phyloP scores from a whole-genome alignment of 2,797 vertebrate genomes.

The Poeciliopsis infans region DNA sequence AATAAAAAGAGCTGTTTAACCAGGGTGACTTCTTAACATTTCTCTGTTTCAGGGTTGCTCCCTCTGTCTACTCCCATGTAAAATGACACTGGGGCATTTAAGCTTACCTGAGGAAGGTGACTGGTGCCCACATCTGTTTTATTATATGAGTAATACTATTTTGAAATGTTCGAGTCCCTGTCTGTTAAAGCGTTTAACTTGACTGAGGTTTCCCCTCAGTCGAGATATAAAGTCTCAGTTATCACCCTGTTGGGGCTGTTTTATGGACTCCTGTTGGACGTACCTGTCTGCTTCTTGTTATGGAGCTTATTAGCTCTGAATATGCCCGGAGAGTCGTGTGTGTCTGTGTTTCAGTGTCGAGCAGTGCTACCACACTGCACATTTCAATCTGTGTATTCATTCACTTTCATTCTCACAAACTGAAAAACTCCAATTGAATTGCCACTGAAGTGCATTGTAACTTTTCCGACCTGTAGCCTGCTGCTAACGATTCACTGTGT shows the following conservation, averaged over 20 bases:
- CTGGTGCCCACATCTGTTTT: not conserved
- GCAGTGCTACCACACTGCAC: not conserved
- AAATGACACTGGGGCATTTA: not conserved
- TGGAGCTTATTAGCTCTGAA: not conserved
- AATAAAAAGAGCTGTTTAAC: not conserved
- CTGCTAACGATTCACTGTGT: not conserved
- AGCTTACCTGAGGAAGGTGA: not conserved
- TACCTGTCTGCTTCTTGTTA: not conserved
- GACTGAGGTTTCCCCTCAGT: not conserved
- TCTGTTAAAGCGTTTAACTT: not conserved
- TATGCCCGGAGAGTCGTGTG: not conserved
- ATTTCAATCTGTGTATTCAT: not conserved
- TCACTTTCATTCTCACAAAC: not conserved
- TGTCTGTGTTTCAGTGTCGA: not conserved
- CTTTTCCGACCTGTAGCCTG: not conserved
- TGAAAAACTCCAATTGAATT: not conserved
- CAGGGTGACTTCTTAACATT: not conserved
- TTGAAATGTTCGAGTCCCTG: not conserved
- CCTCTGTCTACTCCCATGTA: not conserved
- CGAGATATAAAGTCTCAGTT: not conserved
- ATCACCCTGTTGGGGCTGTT: not conserved
- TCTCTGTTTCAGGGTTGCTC: not conserved
- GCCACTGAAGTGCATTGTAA: not conserved
- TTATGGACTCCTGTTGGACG: not conserved
- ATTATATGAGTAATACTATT: not conserved